phyloP scores from a whole-genome alignment of 2,113 vertebrate species.

The Microtus ochrogaster region DNA sequence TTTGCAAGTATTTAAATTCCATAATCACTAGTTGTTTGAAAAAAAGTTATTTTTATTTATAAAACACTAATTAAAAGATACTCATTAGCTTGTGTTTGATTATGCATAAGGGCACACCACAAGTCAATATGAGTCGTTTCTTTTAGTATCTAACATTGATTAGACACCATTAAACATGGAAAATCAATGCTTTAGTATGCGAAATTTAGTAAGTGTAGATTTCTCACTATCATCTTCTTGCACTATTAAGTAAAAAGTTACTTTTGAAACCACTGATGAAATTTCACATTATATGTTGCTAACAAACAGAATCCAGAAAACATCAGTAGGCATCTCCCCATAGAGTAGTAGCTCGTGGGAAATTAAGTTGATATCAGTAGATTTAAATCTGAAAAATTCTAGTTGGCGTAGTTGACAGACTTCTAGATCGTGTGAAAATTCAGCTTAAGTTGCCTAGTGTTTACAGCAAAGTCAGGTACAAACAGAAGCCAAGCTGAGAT shows the following conservation, averaged over 20 bases:
- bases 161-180: conserved; percentile 53
- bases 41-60: conserved; percentile 42
- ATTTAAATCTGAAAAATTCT: conserved; percentile 47
- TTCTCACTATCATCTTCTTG: neutral
- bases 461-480: neutral
- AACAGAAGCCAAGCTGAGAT: neutral
- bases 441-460: neutral
- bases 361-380: neutral
- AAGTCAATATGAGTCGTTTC: conserved; percentile 18
- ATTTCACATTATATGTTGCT: neutral
- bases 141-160: conserved; percentile 59
- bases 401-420: neutral
- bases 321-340: neutral
- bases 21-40: neutral
- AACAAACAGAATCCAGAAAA: conserved; percentile 23
- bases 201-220: conserved; percentile 17
- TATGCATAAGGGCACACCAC: conserved; percentile 29
- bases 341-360: neutral
- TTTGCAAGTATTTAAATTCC: conserved; percentile 2
- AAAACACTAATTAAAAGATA: conserved; percentile 46
- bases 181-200: conserved; percentile 37
- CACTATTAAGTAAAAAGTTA: conserved; percentile 42
- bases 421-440: conserved; percentile 26
- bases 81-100: conserved; percentile 49
- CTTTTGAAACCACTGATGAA: conserved; percentile 56